phyloP scores from a whole-genome alignment of 35 echinoderm and acorn worm species.

The Acanthaster planci region DNA sequence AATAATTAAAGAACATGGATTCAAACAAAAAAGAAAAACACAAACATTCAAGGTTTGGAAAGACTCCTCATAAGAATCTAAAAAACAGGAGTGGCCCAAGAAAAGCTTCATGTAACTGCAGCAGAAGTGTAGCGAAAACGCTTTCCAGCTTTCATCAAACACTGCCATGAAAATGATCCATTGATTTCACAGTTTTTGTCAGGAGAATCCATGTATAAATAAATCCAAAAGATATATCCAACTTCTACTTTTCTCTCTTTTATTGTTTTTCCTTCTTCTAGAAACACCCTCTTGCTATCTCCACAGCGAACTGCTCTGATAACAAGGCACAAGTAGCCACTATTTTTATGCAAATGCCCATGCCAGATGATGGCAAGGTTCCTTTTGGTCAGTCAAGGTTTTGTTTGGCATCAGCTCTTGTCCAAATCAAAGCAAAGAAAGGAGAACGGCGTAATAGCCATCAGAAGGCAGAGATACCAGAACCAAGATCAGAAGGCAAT shows the following conservation, averaged over 20 bases:
- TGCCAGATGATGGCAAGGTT: slow-evolving; percentile 44
- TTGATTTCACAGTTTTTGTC: background rate
- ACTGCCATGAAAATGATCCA: background rate
- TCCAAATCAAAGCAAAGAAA: slow-evolving; percentile 57
- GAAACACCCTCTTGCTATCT: slow-evolving; percentile 42
- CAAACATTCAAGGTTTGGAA: too few relatives aligned
- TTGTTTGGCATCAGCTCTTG: slow-evolving; percentile 37
- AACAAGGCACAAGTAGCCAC: slow-evolving; percentile 56
- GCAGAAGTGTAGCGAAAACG: too few relatives aligned
- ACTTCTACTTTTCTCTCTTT: background rate
- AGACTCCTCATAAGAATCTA: too few relatives aligned
- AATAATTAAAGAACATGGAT: too few relatives aligned
- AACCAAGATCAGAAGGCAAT: background rate
- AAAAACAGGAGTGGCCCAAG: too few relatives aligned
- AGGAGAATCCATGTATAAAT: background rate
- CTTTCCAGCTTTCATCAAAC: too few relatives aligned
- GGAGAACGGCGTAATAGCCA: background rate
- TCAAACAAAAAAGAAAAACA: too few relatives aligned
- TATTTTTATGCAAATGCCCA: slow-evolving; percentile 56
- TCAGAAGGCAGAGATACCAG: slow-evolving; percentile 13
- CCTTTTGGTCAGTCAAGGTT: slow-evolving; percentile 37
- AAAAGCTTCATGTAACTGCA: too few relatives aligned
- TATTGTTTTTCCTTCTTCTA: slow-evolving; percentile 21
- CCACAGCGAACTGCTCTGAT: slow-evolving; percentile 44
- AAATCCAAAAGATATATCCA: too few relatives aligned